Conservation (phyloP, 2,113 vertebrate genomes). For the Corvus hawaiiensis region DNA sequence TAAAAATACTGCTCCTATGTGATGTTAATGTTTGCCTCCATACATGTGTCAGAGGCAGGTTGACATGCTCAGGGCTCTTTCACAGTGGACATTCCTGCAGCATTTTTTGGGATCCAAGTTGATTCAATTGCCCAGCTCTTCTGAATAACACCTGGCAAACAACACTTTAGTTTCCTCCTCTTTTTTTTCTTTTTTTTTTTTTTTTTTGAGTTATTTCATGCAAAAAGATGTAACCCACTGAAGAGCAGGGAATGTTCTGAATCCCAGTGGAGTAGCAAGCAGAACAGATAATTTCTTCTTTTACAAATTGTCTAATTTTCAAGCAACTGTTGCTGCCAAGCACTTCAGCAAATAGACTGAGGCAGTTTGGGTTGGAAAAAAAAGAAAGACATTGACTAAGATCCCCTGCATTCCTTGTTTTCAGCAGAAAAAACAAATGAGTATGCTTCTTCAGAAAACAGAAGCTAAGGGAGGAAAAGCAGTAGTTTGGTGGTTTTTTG, state of each 20-base stretch:
- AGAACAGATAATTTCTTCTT: not conserved
- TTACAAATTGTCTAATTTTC: not conserved
- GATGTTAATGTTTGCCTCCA: not conserved
- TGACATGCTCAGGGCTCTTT: not conserved
- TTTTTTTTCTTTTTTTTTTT: not conserved
- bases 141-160: not conserved
- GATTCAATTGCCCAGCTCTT: not conserved
- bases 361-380: not conserved
- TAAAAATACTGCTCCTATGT: accelerated
- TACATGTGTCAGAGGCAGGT: accelerated
- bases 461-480: not conserved
- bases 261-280: not conserved
- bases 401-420: not conserved
- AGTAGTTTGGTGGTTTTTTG: not conserved
- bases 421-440: not conserved
- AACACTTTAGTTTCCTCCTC: not conserved
- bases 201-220: not conserved
- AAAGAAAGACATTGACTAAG: not conserved
- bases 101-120: not conserved
- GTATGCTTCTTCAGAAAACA: not conserved
- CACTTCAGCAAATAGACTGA: not conserved
- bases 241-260: not conserved
- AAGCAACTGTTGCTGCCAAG: not conserved
- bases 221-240: not conserved
- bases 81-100: not conserved